Conservation (phyloP, 1,140 invertebrate genomes). For the Halyomorpha halys region DNA sequence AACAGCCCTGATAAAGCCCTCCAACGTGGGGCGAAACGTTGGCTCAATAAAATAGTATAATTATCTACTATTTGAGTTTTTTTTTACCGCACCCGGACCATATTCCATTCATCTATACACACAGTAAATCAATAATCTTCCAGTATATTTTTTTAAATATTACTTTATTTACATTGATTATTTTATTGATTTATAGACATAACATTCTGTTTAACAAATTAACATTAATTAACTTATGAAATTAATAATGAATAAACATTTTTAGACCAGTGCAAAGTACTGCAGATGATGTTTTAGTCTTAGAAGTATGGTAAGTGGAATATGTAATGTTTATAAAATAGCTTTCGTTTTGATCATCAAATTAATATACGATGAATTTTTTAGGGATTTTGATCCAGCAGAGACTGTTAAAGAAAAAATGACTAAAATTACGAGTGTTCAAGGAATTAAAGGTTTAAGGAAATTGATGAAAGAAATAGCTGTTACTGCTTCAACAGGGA, state of each 20-base stretch:
- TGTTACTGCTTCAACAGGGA: constrained; percentile 82
- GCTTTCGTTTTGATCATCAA: neutral
- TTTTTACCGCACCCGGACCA: no score
- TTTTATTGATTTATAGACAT: neutral
- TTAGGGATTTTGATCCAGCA: constrained; percentile 77
- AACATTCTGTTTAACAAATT: neutral
- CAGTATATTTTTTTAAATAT: neutral
- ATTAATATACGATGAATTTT: constrained; percentile 15
- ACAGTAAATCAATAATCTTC: no score
- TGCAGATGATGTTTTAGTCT: constrained; percentile 43
- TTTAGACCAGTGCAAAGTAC: constrained; percentile 39
- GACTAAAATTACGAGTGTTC: constrained; percentile 70
- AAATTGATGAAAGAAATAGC: constrained; percentile 92
- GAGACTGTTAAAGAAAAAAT: constrained; percentile 79
- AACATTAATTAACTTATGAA: neutral
- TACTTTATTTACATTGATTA: neutral
- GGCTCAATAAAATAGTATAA: no score
- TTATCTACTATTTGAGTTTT: no score
- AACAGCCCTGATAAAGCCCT: no score
- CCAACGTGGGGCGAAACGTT: no score
- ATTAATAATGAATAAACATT: constrained; percentile 27
- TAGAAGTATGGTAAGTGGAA: constrained; percentile 42
- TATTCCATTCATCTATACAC: no score
- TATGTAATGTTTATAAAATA: neutral
- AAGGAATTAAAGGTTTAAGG: constrained; percentile 67